Evolutionary conservation across 2,797 vertebrate genomes (phyloP), one percentile per base, ranked within the genome.

Genomic region (Aplochiton taeniatus): DNA sequence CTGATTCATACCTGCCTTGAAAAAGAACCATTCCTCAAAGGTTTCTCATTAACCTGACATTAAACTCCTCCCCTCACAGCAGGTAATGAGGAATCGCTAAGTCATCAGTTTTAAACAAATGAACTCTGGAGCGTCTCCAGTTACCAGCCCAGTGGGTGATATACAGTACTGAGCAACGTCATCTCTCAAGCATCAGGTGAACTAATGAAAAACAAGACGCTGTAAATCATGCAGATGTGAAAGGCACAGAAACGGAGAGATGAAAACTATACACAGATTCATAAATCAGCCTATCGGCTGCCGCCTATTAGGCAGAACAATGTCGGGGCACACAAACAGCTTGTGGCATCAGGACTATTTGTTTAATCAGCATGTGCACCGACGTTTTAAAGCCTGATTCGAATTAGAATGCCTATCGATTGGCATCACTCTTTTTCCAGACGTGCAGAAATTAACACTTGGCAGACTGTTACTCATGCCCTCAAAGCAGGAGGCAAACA

Each of bases 201-300:
- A 55, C 61, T 18, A 70, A 76, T 76, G 17, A 82, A 72, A 84
- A 75, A 79, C 70, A 72, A 78, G 8, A 55, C 42, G 8, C 48
- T 9, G 57, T 78, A 66, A 79, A 80, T 85, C 65, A 73, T 66
- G 43, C 62, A 72, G 69, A 74, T n/a, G 63, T 68, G 42, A 43
- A 31, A 58, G 67, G 73, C 63, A 70, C 70, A 72, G 83, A 80
- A 75, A 48, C 31, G 48, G 48, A 9, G 17, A 31, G 53, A 75
- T 60, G 60, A 53, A 48, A 68, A 52, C 31, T 18, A 42, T 52
- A 53, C 43, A 69, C 51, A 14, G 48, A 19, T 64, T 64, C 52
- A 72, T 77, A 72, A 67, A 78, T 80, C 51, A 69, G 50, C 46
- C 56, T 46, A 68, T 69, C 14, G 69, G 49, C 18, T 13, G 42